Percentiles rank a stretch among this genome's conserved stretches.
Evolutionary conservation across 2,797 vertebrate genomes (phyloP).

Genomic region (Cygnus olor): DNA sequence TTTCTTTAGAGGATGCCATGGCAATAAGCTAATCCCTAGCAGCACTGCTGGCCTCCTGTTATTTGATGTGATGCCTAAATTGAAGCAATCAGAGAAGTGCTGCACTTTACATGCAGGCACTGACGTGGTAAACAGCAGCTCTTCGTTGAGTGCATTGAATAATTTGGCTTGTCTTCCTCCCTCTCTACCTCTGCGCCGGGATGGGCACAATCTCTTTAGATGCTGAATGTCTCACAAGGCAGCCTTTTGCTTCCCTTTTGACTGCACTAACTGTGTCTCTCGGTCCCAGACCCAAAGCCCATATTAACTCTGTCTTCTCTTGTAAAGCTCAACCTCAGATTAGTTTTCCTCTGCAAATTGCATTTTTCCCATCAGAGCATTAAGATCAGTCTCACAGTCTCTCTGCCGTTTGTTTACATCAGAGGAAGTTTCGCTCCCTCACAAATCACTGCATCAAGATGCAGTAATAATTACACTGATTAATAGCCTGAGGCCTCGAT

Average conservation of each 20-base stretch:
- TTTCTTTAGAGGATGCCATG: neutral
- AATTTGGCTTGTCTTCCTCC: neutral
- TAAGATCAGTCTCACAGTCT: neutral
- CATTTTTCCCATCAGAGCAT: neutral
- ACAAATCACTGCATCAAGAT: neutral
- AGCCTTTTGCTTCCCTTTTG: neutral
- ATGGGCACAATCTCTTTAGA: neutral
- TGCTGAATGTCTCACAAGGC: fast-evolving
- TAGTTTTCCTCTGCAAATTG: neutral
- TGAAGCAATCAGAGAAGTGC: neutral
- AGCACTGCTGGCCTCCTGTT: neutral
- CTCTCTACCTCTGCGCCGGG: neutral
- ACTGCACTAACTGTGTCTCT: neutral
- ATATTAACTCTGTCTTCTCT: neutral
- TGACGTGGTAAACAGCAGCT: neutral
- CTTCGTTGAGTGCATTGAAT: fast-evolving
- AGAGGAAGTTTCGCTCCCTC: neutral
- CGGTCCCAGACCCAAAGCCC: neutral
- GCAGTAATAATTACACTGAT: neutral
- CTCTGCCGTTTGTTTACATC: neutral
- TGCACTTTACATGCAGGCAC: neutral
- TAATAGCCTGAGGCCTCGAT: neutral
- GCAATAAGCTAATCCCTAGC: neutral
- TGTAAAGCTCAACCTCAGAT: neutral
- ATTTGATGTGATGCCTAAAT: neutral